A percentile compares a stretch with the other conserved stretches of the same genome.
These are phyloP conservation scores for Tachystola acroxantha DNA, from an alignment of 2,888 invertebrate genomes.

Conservation along the genomic window DNA sequence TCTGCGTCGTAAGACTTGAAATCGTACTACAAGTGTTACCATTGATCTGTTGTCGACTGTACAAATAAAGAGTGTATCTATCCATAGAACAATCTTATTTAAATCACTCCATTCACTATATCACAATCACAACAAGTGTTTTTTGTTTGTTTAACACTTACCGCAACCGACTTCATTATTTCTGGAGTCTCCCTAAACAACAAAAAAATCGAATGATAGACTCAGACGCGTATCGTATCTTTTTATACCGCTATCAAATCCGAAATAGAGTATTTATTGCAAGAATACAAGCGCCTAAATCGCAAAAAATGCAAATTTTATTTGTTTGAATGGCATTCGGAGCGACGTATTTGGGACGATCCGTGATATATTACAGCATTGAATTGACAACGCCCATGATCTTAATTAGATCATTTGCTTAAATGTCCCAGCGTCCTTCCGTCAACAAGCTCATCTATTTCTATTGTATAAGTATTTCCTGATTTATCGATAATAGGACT, in stretches of 20 bases:
- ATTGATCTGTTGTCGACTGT: too few relatives aligned
- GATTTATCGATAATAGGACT: slow-evolving; percentile 1
- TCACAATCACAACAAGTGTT: neutral
- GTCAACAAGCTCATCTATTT: slow-evolving; percentile 13
- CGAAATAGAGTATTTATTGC: slow-evolving; percentile 65
- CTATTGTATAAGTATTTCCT: slow-evolving; percentile 6
- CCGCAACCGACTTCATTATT: slow-evolving; percentile 58
- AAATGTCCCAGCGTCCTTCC: slow-evolving; percentile 14
- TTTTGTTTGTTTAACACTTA: too few relatives aligned
- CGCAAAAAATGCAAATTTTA: slow-evolving; percentile 67
- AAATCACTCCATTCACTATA: neutral
- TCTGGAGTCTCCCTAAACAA: slow-evolving; percentile 31
- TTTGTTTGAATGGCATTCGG: slow-evolving; percentile 56
- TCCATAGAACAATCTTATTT: too few relatives aligned
- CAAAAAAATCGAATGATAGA: slow-evolving; percentile 50
- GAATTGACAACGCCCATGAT: slow-evolving; percentile 38
- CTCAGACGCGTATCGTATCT: slow-evolving; percentile 37
- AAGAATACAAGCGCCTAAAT: slow-evolving; percentile 49
- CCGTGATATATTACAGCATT: slow-evolving; percentile 48
- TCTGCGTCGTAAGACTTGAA: too few relatives aligned
- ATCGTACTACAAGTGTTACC: too few relatives aligned
- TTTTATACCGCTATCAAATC: slow-evolving; percentile 64
- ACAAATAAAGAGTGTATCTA: too few relatives aligned
- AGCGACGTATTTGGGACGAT: slow-evolving; percentile 49
- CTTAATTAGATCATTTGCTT: slow-evolving; percentile 28